Evolutionary conservation across 2,797 vertebrate species (phyloP).

Genomic region (Bovichtus diacanthus): DNA sequence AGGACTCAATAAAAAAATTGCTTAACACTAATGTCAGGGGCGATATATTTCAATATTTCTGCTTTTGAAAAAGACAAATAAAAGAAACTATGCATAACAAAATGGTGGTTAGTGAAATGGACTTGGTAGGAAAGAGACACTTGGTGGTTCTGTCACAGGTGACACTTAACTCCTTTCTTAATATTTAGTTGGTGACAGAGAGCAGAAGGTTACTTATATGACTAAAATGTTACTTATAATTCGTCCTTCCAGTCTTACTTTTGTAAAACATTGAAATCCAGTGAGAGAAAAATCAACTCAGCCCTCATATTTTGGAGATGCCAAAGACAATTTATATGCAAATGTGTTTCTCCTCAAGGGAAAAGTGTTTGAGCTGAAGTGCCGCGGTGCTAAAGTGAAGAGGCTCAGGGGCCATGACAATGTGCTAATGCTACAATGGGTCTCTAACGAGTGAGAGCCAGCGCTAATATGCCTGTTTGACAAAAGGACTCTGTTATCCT

Average conservation of each 20-base stretch:
- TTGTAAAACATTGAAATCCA: neutral
- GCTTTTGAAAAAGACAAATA: too few relatives aligned
- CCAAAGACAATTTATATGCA: neutral
- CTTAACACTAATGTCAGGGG: too few relatives aligned
- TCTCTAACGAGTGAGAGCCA: conserved; percentile 71
- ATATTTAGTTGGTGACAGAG: neutral
- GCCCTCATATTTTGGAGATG: neutral
- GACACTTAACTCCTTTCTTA: too few relatives aligned
- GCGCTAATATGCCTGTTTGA: conserved; percentile 79
- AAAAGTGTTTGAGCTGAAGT: conserved; percentile 38
- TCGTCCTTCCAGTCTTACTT: neutral
- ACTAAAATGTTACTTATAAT: neutral
- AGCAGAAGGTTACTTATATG: neutral
- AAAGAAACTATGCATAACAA: too few relatives aligned
- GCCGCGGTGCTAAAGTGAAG: conserved; percentile 61
- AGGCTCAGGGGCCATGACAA: conserved; percentile 69
- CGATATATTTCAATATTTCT: too few relatives aligned
- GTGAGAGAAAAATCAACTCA: neutral
- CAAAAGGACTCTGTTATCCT: conserved; percentile 76
- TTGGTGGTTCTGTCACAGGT: neutral
- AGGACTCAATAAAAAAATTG: too few relatives aligned
- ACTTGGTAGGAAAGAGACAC: too few relatives aligned
- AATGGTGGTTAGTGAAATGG: too few relatives aligned
- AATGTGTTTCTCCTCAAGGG: conserved; percentile 27
- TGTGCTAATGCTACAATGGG: conserved; percentile 83